A percentile compares a stretch with the other conserved stretches of the same genome.
phyloP scores from a whole-genome alignment of 2,888 invertebrate genomes.

The Acanthosepion lycidas region DNA sequence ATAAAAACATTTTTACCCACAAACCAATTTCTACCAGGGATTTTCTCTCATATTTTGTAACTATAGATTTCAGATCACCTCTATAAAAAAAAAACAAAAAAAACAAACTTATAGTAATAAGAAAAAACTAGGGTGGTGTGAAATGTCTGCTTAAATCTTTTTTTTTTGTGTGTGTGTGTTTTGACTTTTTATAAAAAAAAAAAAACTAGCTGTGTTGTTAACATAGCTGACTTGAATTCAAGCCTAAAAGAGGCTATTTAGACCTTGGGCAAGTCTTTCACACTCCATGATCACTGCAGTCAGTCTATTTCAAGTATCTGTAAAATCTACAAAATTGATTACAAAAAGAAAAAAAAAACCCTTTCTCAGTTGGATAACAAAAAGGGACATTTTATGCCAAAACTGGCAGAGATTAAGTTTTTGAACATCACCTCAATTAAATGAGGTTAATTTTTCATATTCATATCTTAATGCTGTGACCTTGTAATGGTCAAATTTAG shows the following conservation, averaged over 20 bases:
- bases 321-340: not conserved
- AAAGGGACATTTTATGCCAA: not conserved
- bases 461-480: not conserved
- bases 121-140: no score
- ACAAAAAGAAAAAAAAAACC: not conserved
- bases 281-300: conserved; percentile 33
- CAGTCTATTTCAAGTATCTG: not conserved
- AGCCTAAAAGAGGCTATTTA: not conserved
- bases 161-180: no score
- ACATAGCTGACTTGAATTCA: not conserved
- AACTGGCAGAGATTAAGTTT: not conserved
- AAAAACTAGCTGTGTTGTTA: not conserved
- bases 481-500: not conserved
- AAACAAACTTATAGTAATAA: no score
- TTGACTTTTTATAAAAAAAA: no score
- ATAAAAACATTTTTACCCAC: no score
- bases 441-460: not conserved
- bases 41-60: no score
- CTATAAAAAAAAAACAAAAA: no score
- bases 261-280: conserved; percentile 33
- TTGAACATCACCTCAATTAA: not conserved
- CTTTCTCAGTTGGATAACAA: not conserved
- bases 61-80: no score
- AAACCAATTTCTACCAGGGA: no score
- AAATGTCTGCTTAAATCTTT: no score